phyloP scores from a whole-genome alignment of 1,140 invertebrate genomes.

The Trichonephila clavipes region DNA sequence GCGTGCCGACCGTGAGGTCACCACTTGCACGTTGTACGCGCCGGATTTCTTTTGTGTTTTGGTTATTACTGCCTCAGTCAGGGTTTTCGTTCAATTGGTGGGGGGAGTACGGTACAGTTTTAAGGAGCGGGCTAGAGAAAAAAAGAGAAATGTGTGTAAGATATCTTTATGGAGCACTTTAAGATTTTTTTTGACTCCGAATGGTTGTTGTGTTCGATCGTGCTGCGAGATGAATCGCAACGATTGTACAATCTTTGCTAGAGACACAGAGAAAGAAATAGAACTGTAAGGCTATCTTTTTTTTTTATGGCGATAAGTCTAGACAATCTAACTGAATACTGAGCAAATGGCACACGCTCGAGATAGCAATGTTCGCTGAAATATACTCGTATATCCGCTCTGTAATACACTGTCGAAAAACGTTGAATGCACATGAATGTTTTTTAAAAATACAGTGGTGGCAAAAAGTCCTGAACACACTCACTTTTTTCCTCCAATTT shows the following conservation, averaged over 20 bases:
- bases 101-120: constrained; percentile 38
- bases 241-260: background rate
- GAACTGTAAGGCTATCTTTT: background rate
- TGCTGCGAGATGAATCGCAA: constrained; percentile 13
- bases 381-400: too few relatives aligned
- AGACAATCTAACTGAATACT: background rate
- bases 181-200: background rate
- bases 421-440: too few relatives aligned
- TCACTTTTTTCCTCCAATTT: too few relatives aligned
- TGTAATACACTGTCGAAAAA: too few relatives aligned
- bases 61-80: background rate
- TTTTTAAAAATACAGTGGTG: too few relatives aligned
- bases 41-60: constrained; percentile 34
- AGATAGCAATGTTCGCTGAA: too few relatives aligned
- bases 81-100: background rate
- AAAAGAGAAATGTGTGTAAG: background rate
- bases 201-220: background rate
- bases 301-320: background rate
- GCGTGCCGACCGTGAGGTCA: constrained; percentile 50
- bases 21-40: constrained; percentile 30
- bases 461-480: too few relatives aligned
- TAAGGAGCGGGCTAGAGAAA: background rate
- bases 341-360: background rate
- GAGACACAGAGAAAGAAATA: background rate
- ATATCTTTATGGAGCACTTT: constrained; percentile 5